phyloP scores from a whole-genome alignment of 2,113 vertebrate genomes.

The Capricornis sumatraensis region DNA sequence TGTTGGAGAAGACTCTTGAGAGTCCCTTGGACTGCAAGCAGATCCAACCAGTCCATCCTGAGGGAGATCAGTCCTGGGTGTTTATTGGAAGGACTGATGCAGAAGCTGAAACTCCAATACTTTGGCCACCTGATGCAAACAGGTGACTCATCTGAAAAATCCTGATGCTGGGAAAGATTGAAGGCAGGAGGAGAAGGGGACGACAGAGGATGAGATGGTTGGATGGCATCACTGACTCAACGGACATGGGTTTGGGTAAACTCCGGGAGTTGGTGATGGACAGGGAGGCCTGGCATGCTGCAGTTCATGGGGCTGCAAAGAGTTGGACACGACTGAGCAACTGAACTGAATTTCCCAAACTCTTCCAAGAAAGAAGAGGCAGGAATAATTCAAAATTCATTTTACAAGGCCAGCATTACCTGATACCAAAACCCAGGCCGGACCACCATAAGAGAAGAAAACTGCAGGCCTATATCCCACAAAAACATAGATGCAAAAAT shows the following conservation, averaged over 20 bases:
- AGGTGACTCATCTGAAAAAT: not conserved
- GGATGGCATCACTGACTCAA: not conserved
- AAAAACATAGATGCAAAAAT: not conserved
- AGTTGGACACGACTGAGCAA: accelerated
- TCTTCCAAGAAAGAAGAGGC: not conserved
- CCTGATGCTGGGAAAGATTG: not conserved
- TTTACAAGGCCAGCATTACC: not conserved
- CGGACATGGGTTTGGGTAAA: not conserved
- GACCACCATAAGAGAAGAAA: not conserved
- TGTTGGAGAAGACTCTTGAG: not conserved
- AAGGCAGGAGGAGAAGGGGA: not conserved
- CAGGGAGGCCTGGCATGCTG: not conserved
- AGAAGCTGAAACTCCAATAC: not conserved
- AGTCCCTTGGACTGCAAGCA: not conserved
- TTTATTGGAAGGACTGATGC: not conserved
- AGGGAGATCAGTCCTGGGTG: not conserved
- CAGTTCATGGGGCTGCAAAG: not conserved
- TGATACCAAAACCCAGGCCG: not conserved
- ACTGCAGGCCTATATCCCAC: not conserved
- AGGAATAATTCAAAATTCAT: not conserved
- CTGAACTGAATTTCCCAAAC: not conserved
- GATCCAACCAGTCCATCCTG: not conserved
- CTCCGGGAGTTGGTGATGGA: not conserved
- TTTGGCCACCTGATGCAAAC: not conserved
- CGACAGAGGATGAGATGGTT: not conserved